These are phyloP conservation scores for Pelecanoides urinatrix DNA, from an alignment of 2,113 vertebrate genomes.

Conservation along the genomic window DNA sequence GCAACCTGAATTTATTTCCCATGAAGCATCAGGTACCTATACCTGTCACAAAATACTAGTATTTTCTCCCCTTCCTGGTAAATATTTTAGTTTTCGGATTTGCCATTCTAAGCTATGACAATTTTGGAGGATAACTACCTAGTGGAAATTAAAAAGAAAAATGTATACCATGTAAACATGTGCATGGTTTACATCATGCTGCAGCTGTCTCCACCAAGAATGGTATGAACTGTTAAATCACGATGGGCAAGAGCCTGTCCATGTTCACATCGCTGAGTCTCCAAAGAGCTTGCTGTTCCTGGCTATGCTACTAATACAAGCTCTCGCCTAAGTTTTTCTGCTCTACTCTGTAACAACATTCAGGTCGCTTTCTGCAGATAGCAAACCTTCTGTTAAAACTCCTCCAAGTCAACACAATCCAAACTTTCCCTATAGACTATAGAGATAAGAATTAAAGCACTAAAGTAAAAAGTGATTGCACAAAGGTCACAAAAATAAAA, in stretches of 20 bases:
- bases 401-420: background rate
- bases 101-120: background rate
- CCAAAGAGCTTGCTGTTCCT: background rate
- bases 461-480: background rate
- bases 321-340: background rate
- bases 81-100: background rate
- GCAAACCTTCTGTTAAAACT: background rate
- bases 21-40: background rate
- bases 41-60: background rate
- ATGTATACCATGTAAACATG: fast-evolving
- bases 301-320: background rate
- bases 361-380: background rate
- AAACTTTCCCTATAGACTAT: background rate
- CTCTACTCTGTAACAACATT: background rate
- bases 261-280: background rate
- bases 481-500: background rate
- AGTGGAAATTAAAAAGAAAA: background rate
- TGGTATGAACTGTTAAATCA: background rate
- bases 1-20: background rate
- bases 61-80: background rate
- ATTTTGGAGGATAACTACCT: background rate
- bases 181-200: background rate
- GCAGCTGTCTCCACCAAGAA: background rate
- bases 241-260: background rate
- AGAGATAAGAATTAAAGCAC: background rate